phyloP scores from a whole-genome alignment of 2,888 invertebrate genomes.

The Drosophila neoperkinsi region DNA sequence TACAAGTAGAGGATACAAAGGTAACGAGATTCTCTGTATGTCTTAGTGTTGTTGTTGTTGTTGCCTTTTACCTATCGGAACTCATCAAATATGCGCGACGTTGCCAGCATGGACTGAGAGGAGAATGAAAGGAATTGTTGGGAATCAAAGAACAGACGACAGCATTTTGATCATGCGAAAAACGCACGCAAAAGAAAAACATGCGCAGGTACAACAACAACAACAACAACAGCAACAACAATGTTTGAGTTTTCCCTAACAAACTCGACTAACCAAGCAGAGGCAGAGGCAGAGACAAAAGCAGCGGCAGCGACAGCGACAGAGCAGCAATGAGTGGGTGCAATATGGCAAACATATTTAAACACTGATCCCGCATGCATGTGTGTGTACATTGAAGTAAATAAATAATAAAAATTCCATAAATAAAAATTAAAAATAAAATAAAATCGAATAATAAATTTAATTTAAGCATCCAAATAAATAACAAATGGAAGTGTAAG shows the following conservation, averaged over 20 bases:
- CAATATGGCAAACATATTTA: conserved; percentile 82
- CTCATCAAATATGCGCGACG: conserved; percentile 76
- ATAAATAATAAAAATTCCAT: not conserved
- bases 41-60: conserved; percentile 21
- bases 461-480: not conserved
- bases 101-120: conserved; percentile 43
- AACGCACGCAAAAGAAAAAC: conserved; percentile 77
- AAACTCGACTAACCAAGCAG: conserved; percentile 25
- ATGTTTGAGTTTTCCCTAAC: conserved; percentile 53
- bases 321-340: conserved; percentile 72
- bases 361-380: conserved; percentile 70
- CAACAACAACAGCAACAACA: conserved; percentile 32
- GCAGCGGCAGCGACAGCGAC: conserved; percentile 19
- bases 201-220: conserved; percentile 70
- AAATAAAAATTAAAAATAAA: not conserved
- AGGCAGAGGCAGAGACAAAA: conserved; percentile 21
- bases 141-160: conserved; percentile 47
- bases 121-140: conserved; percentile 27
- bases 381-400: conserved; percentile 4
- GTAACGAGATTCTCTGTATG: conserved; percentile 7
- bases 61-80: conserved; percentile 62
- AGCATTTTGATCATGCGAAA: conserved; percentile 79
- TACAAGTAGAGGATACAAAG: not conserved
- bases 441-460: not conserved
- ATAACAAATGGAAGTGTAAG: not conserved